Evolutionary conservation across 30 jellyfish, hydroid and myxozoan species (phyloP), one percentile per base, ranked within the genome.

Genomic region (Rhopilema esculentum): DNA sequence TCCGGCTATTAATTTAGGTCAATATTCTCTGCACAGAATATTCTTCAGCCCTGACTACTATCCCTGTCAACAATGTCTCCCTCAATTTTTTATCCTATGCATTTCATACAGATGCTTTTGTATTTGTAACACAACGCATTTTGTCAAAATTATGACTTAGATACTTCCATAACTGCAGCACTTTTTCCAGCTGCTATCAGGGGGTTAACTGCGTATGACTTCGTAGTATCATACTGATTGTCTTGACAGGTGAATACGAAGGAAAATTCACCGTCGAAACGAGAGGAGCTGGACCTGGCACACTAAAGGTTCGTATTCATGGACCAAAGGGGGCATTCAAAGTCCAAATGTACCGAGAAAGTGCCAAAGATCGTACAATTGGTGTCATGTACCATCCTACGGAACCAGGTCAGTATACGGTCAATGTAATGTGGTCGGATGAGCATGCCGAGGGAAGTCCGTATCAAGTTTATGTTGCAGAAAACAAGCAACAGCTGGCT

Each of bases 251-350:
- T 48, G 87, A 79, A 6, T 90, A 91, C 78, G 89, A 88, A 69
- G 99, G 98, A 19, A 24, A 25, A 17, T 96, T 96, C 64, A 70
- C 87, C 25, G 97, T 91, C 21, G 98, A 88, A 15, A 93, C 99
- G 21, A 84, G 88, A 57, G 98, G 98, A 23, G 99, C 99, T 16
- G 99, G 99, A 30, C 98, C 98, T 69, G 99, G 99, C 23, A 84
- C 97, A 12, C 90, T 96, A 25, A 91, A 91, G 79, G 97, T 96
- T n/a, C 91, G 98, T 2, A 96, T 96, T 61, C 98, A 96, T 82
- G 99, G 99, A 18, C 99, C 99, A 51, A 96, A 96, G 74, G 99
- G 98, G 27, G 97, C 97, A 20, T 96, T 96, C 90, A 96, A 91
- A 21, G 98, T 96, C 9, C 97, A 95, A 82, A 90, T 95, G 97